These are phyloP conservation scores for Alloscopus bannaensis DNA, from an alignment of 2,888 invertebrate species.

Conservation along the genomic window DNA sequence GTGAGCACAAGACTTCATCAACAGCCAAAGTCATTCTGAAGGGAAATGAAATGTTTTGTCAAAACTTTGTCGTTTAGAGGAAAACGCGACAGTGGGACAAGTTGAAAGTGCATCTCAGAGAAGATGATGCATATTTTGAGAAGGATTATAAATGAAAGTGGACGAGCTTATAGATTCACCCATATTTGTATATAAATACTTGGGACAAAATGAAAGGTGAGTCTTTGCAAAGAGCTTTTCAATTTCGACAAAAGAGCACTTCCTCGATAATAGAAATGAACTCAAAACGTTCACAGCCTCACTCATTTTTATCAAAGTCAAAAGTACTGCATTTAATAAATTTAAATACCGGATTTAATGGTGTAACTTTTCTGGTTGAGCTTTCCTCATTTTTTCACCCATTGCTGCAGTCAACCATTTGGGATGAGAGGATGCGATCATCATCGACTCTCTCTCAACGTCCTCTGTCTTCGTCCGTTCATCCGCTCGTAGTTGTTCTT, in stretches of 20 bases:
- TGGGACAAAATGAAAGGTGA: too few relatives aligned
- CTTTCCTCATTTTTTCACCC: slow-evolving; percentile 25
- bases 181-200: too few relatives aligned
- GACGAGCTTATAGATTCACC: too few relatives aligned
- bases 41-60: too few relatives aligned
- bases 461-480: slow-evolving; percentile 15
- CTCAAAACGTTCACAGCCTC: slow-evolving; percentile 30
- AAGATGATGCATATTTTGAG: too few relatives aligned
- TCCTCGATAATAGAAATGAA: slow-evolving; percentile 30
- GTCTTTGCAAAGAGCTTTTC: too few relatives aligned
- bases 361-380: slow-evolving; percentile 50
- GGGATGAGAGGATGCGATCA: not conserved
- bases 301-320: slow-evolving; percentile 5
- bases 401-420: slow-evolving; percentile 2
- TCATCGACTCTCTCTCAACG: not conserved
- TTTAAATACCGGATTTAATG: slow-evolving; percentile 62
- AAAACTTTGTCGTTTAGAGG: slow-evolving; percentile 1
- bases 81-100: slow-evolving; percentile 6
- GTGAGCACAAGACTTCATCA: not conserved
- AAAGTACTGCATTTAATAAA: slow-evolving; percentile 32
- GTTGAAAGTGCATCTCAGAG: too few relatives aligned
- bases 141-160: too few relatives aligned
- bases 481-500: slow-evolving; percentile 24
- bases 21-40: too few relatives aligned
- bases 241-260: slow-evolving; percentile 39